Evolutionary conservation across 2,113 vertebrate genomes (phyloP), one percentile per base, ranked within the genome.

Genomic region (Megaceryle torquata): DNA sequence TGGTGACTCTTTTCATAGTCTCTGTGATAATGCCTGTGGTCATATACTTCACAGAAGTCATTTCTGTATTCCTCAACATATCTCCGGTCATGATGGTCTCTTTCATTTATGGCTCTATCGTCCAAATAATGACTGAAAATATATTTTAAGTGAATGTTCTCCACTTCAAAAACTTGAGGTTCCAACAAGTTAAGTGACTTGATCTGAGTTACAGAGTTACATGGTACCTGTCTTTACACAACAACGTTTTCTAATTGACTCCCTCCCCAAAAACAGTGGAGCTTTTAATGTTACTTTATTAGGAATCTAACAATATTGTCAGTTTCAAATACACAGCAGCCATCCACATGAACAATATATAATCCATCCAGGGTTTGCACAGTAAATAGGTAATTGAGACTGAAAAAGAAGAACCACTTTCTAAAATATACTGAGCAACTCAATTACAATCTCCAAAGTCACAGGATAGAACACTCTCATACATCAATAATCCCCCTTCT

Each of bases 121-220:
- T 98, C 98, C 97, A 98, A 98, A 95, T 98, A 98, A 97, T 98
- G 97, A 98, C 98, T 98, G 97, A 91, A 97, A 98, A 97, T 91
- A 98, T 94, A 98, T 97, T 95, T 92, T 93, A 96, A 97, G 90
- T 94, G 93, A 93, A 96, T 96, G 96, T 95, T 97, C 77, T 95
- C 96, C 95, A 93, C 93, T 97, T 95, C 95, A 83, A 91, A 93
- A 93, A 96, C 92, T 95, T 85, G 87, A 79, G 67, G 86, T 95
- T 97, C 95, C 95, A 96, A 97, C 86, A 98, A 97, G 97, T 87
- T 51, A 97, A 93, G 96, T 89, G 90, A 95, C 89, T 82, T 84
- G 90, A 93, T 65, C 44, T 92, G 95, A 90, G 86, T 93, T 97
- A 96, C 65, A 82, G 71, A 54, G 68, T 89, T 85, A 87, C 71